Evolutionary conservation across 2,113 vertebrate genomes (phyloP), one percentile per base, ranked within the genome.

Genomic region (Chlorocebus sabaeus): DNA sequence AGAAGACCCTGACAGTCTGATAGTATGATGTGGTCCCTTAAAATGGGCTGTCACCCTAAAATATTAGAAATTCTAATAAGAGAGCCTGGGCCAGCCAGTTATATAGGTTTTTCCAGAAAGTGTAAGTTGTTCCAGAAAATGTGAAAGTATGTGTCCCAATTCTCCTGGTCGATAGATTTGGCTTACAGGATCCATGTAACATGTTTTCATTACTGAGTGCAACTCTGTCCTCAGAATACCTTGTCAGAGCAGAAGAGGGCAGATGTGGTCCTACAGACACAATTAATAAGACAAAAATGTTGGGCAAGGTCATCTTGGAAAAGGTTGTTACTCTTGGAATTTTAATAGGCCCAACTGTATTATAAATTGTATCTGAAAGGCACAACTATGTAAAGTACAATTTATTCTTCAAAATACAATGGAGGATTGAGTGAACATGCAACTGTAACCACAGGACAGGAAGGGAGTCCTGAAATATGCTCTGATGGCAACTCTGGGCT

Each of bases 111-210:
- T 45, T 43, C 40, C 22, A 75, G 38, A 75, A 43, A 75, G 38
- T 40, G 23, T 7, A 75, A 40, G 5, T 75, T 75, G 40, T 98
- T 97, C 16, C 89, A 88, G 78, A 98, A 97, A 97, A 98, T 95
- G 16, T 79, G 97, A 97, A 92, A 98, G 84, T 68, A 98, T 98
- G n/a, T 98, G 98, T 95, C 97, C 97, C 72, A 18, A 38, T 12
- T 70, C 8, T 78, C 59, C 98, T 85, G 93, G 98, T 98, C 95
- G 98, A 97, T 76, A 98, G 94, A 7, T 97, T 97, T 86, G 97
- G 97, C 94, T 98, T 97, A 97, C 70, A 38, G 89, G 73, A 72
- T 92, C 72, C 80, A 55, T 93, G 92, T 88, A 81, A 85, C 83
- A 73, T 89, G 38, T 76, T 96, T 96, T 96, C 90, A 75, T 82